These are phyloP conservation scores for Trinectes maculatus DNA, from an alignment of 2,113 vertebrate species.

Conservation along the genomic window DNA sequence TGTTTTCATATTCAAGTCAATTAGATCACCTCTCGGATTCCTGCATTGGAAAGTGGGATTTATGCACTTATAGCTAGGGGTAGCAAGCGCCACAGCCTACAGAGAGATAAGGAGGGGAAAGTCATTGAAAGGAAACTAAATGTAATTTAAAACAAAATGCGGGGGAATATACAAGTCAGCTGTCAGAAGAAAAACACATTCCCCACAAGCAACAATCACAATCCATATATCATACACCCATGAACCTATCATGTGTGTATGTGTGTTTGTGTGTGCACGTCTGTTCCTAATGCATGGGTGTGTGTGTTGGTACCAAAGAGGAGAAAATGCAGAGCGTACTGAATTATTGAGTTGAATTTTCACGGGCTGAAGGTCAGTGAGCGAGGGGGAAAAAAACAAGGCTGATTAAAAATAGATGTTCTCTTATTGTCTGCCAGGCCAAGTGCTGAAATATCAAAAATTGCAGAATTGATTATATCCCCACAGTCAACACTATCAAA, in stretches of 20 bases:
- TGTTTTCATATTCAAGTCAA: constrained; percentile 27
- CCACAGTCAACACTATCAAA: constrained; percentile 48
- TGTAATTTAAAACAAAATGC: constrained; percentile 53
- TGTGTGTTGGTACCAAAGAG: constrained; percentile 30
- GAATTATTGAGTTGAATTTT: constrained; percentile 85
- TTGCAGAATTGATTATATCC: constrained; percentile 59
- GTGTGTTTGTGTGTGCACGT: constrained; percentile 2
- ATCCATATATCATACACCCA: constrained; percentile 59
- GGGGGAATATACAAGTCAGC: constrained; percentile 55
- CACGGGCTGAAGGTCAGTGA: constrained; percentile 82
- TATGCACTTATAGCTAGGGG: constrained; percentile 14
- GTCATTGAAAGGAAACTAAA: constrained; percentile 45
- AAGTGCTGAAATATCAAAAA: constrained; percentile 68
- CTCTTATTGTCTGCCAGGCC: constrained; percentile 75
- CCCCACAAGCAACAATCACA: constrained; percentile 65
- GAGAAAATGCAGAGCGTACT: constrained; percentile 68
- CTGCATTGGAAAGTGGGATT: constrained; percentile 32
- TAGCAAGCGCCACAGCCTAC: constrained; percentile 10
- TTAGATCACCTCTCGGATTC: constrained; percentile 37
- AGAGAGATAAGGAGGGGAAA: constrained; percentile 42
- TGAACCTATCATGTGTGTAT: constrained; percentile 20
- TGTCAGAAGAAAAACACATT: constrained; percentile 58
- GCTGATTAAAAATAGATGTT: constrained; percentile 84
- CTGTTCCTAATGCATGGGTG: constrained; percentile 12
- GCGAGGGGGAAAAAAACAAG: constrained; percentile 44